phyloP scores from a whole-genome alignment of 2,888 invertebrate species.

The Cylloceria caligata region DNA sequence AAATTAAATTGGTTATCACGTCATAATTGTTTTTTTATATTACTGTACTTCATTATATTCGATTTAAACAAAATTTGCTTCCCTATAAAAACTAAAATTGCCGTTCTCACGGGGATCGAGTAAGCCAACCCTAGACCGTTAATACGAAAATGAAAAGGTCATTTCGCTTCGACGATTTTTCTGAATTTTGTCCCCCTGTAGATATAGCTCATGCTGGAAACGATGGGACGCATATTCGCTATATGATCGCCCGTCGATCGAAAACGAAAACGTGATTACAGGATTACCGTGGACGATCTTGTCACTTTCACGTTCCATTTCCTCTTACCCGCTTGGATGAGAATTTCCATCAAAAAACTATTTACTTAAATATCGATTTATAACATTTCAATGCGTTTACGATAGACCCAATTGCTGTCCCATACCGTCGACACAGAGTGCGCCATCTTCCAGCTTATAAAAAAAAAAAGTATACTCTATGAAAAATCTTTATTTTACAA shows the following conservation, averaged over 20 bases:
- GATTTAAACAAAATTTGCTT: no score
- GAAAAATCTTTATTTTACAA: no score
- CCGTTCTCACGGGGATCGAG: neutral
- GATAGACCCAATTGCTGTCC: neutral
- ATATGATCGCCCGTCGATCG: neutral
- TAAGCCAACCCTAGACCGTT: neutral
- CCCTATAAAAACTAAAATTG: no score
- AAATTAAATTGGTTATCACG: neutral
- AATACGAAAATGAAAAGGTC: slow-evolving; percentile 16
- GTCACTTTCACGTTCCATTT: slow-evolving; percentile 1
- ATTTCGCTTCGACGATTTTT: slow-evolving; percentile 6
- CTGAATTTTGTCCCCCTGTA: neutral
- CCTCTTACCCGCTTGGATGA: neutral
- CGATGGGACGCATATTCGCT: neutral
- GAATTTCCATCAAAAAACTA: neutral
- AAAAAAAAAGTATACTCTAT: no score
- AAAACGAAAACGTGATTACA: slow-evolving; percentile 29
- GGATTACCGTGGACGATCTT: slow-evolving; percentile 11
- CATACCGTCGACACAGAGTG: no score
- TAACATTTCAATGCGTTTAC: neutral
- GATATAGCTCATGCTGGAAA: neutral
- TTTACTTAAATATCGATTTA: neutral
- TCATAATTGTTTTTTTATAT: neutral
- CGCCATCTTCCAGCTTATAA: no score
- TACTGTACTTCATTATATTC: no score